A percentile compares a stretch with the other conserved stretches of the same genome.
phyloP scores from a whole-genome alignment of 92 coral and sea anemone species.

The Pocillopora grandis region DNA sequence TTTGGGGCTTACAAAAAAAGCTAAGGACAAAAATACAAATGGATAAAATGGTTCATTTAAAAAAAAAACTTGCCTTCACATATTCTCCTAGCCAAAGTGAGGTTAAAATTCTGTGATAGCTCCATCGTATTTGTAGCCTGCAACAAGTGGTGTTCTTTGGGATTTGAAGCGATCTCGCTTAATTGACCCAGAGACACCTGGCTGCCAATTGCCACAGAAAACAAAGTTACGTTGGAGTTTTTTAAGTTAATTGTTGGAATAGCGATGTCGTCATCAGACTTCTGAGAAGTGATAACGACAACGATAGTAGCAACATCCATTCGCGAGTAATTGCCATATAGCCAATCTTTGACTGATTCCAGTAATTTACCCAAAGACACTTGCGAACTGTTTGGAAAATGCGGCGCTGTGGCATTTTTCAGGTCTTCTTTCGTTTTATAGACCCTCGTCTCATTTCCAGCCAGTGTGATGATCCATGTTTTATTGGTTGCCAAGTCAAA shows the following conservation, averaged over 20 bases:
- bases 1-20: neutral
- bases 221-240: neutral
- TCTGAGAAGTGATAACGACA: constrained; percentile 1
- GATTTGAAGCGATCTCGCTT: constrained; percentile 28
- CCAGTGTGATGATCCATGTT: constrained; percentile 19
- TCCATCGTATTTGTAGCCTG: neutral
- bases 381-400: constrained; percentile 3
- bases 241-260: constrained; percentile 13
- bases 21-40: neutral
- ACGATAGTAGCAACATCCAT: constrained; percentile 4
- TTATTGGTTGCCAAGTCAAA: constrained; percentile 14
- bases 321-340: neutral
- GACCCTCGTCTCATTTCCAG: constrained; percentile 12
- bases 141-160: neutral
- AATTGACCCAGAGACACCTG: constrained; percentile 22
- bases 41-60: neutral
- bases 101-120: neutral
- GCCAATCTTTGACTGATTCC: neutral
- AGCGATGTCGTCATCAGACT: constrained; percentile 30
- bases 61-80: constrained; percentile 12
- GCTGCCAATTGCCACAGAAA: constrained; percentile 9
- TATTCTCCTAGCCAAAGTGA: neutral
- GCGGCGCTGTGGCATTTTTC: neutral
- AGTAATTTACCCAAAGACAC: neutral
- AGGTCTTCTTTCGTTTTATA: constrained; percentile 24